Conservation (phyloP, 2,797 vertebrate genomes). For the Knipowitschia caucasica region DNA sequence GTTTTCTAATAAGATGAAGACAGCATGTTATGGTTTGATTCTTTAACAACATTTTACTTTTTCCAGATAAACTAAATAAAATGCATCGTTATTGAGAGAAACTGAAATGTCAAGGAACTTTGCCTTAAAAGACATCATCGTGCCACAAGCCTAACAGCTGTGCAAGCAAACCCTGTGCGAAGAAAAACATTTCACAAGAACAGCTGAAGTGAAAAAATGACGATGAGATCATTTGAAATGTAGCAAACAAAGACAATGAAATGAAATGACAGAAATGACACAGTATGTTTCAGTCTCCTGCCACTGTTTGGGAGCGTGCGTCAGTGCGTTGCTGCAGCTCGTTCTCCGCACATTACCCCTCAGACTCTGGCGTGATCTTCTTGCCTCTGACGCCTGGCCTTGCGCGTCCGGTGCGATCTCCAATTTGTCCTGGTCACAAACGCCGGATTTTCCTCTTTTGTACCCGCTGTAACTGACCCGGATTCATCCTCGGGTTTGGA, state of each 20-base stretch:
- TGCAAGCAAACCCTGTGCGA: slow-evolving; percentile 7
- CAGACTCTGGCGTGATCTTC: slow-evolving; percentile 10
- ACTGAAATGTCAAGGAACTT: too few species aligned
- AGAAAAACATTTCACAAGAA: slow-evolving; percentile 3
- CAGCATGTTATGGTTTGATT: too few species aligned
- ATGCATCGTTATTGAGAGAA: too few species aligned
- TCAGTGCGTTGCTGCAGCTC: background rate
- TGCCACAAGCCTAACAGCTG: slow-evolving; percentile 19
- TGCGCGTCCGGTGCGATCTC: slow-evolving; percentile 55
- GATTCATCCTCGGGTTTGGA: slow-evolving; percentile 3
- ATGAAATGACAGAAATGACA: background rate
- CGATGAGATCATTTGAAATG: background rate
- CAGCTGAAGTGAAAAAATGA: background rate
- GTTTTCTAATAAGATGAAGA: too few species aligned
- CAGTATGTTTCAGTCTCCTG: background rate
- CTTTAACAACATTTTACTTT: too few species aligned
- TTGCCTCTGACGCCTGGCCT: slow-evolving; percentile 49
- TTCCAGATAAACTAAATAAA: too few species aligned
- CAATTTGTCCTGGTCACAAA: slow-evolving; percentile 27
- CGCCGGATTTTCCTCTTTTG: slow-evolving; percentile 6
- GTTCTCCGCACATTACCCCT: slow-evolving; percentile 1
- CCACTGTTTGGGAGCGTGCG: background rate
- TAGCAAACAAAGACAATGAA: background rate
- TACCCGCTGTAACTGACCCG: slow-evolving; percentile 8
- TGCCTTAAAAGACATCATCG: too few species aligned